Evolutionary conservation across 2,113 vertebrate species (phyloP).

Genomic region (Psittacula cyanocephala): DNA sequence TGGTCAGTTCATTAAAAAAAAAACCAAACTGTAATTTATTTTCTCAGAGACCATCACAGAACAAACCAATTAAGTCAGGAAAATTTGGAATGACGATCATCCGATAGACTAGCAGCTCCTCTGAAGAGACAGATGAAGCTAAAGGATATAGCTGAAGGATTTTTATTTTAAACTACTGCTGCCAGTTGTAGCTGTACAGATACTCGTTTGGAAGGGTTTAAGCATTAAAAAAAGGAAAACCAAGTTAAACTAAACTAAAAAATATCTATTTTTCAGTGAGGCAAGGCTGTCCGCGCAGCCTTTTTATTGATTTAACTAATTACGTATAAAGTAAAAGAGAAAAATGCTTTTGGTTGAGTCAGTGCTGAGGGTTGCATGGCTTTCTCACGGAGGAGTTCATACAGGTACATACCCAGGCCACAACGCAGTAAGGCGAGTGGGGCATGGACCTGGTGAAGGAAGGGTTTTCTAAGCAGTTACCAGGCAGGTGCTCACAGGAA

Average conservation of each 20-base stretch:
- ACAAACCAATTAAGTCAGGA: slow-evolving; percentile 42
- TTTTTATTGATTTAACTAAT: neutral
- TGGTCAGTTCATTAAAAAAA: slow-evolving; percentile 29
- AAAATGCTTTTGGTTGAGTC: neutral
- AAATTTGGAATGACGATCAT: slow-evolving; percentile 21
- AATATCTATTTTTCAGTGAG: neutral
- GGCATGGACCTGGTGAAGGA: fast-evolving
- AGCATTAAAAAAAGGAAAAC: neutral
- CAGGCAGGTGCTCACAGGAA: neutral
- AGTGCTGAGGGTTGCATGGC: neutral
- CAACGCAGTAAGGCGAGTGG: neutral
- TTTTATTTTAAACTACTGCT: neutral
- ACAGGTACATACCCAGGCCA: fast-evolving
- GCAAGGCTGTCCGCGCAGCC: neutral
- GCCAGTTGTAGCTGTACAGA: neutral
- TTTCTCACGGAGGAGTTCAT: fast-evolving
- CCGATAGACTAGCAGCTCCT: neutral
- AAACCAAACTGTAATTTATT: slow-evolving; percentile 16
- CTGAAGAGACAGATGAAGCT: neutral
- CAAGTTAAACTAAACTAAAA: neutral
- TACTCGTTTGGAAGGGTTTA: neutral
- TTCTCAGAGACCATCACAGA: neutral
- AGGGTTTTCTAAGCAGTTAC: neutral
- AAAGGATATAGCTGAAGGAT: neutral
- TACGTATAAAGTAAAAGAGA: neutral